Conservation (phyloP, 2,888 invertebrate genomes). For the Malacosoma neustria region DNA sequence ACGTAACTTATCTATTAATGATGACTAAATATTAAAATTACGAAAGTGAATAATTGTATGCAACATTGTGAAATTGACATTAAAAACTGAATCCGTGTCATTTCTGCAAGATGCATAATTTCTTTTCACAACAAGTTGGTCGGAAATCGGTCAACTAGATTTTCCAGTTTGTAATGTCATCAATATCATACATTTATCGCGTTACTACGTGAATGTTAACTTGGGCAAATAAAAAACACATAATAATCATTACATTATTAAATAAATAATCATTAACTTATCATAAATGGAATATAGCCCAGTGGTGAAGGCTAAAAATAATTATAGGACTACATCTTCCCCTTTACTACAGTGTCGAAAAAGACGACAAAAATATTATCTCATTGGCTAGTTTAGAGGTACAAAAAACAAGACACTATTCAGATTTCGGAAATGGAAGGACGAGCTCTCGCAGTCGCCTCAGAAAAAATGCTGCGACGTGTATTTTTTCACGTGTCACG, state of each 20-base stretch:
- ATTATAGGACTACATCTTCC: no score
- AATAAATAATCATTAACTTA: no score
- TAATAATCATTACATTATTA: no score
- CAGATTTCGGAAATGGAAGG: no score
- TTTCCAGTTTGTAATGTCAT: slow-evolving; percentile 20
- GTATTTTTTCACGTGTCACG: no score
- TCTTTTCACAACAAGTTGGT: not conserved
- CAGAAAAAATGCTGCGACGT: no score
- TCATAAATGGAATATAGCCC: no score
- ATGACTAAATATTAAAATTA: not conserved
- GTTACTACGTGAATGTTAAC: slow-evolving; percentile 3
- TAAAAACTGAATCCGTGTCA: slow-evolving; percentile 1
- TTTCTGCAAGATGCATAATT: slow-evolving; percentile 3
- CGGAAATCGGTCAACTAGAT: slow-evolving; percentile 16
- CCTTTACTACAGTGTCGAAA: not conserved
- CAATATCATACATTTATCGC: slow-evolving; percentile 6
- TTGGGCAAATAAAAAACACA: slow-evolving; percentile 1
- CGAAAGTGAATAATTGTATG: slow-evolving; percentile 1
- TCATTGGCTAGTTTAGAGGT: no score
- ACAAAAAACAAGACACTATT: no score
- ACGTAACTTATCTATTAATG: not conserved
- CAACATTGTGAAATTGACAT: slow-evolving; percentile 6
- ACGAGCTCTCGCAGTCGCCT: no score
- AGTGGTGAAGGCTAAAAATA: no score
- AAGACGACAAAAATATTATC: slow-evolving; percentile 1